Conservation (phyloP, 1,140 invertebrate species). For the Calosoma granatense region DNA sequence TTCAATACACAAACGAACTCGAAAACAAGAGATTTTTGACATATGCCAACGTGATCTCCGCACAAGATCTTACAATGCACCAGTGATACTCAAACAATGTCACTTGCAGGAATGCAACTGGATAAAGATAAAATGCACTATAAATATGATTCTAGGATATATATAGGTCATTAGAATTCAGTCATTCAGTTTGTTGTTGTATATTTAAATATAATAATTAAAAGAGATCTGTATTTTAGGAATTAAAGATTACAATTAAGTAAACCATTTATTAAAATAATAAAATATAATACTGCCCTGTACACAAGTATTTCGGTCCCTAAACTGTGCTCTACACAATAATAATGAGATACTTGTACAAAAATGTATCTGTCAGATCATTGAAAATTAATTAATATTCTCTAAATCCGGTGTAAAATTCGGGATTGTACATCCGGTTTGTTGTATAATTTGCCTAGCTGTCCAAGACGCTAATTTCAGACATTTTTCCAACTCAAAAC, state of each 20-base stretch:
- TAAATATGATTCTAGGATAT: background rate
- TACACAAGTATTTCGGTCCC: too few relatives aligned
- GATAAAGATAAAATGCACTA: background rate
- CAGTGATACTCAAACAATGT: background rate
- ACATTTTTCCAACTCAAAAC: slow-evolving; percentile 17
- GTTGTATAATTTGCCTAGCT: slow-evolving; percentile 25
- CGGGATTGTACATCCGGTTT: slow-evolving; percentile 27
- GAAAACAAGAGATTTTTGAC: background rate
- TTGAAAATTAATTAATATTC: background rate
- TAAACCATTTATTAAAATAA: too few relatives aligned
- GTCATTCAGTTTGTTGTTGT: too few relatives aligned
- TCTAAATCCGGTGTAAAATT: background rate
- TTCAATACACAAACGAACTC: background rate
- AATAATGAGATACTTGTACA: too few relatives aligned
- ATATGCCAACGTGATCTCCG: slow-evolving; percentile 1
- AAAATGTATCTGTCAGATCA: too few relatives aligned
- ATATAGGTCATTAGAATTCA: too few relatives aligned
- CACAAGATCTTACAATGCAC: background rate
- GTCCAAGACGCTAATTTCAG: slow-evolving; percentile 25
- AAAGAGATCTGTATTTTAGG: too few relatives aligned
- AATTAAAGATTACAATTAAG: too few relatives aligned
- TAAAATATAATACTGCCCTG: too few relatives aligned
- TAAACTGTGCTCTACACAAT: too few relatives aligned
- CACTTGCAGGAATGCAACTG: background rate
- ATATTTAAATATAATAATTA: too few relatives aligned